Evolutionary conservation across 2,888 invertebrate species (phyloP).

Genomic region (Agrotis clavis): DNA sequence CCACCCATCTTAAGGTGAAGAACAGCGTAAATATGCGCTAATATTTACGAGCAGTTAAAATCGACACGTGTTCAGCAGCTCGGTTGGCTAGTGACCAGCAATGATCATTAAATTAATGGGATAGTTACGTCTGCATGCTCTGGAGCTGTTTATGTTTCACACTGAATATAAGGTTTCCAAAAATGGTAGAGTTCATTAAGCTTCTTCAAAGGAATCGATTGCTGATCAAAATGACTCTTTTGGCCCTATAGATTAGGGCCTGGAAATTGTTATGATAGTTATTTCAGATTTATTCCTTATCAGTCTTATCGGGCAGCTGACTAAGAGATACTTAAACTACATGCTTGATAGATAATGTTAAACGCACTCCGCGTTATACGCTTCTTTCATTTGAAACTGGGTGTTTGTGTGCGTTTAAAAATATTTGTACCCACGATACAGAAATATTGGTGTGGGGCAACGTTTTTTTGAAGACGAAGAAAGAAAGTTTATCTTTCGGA

Average conservation of each 20-base stretch:
- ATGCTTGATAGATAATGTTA: slow-evolving; percentile 19
- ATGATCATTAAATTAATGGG: slow-evolving; percentile 57
- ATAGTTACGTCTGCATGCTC: slow-evolving; percentile 27
- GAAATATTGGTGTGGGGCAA: no score
- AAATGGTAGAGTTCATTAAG: slow-evolving; percentile 13
- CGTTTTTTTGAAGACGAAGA: background rate
- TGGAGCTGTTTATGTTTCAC: slow-evolving; percentile 27
- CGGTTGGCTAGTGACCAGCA: slow-evolving; percentile 48
- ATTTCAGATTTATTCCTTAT: slow-evolving; percentile 3
- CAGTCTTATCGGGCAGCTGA: slow-evolving; percentile 36
- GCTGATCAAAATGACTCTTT: background rate
- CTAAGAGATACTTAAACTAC: slow-evolving; percentile 30
- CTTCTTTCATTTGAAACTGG: background rate
- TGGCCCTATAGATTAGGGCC: background rate
- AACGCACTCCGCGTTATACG: no score
- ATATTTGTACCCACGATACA: no score
- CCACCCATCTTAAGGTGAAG: slow-evolving; percentile 47
- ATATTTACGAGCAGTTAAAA: slow-evolving; percentile 61
- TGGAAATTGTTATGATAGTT: background rate
- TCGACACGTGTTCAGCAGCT: slow-evolving; percentile 54
- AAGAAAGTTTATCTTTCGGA: background rate
- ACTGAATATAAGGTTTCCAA: slow-evolving; percentile 4
- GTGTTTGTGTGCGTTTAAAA: no score
- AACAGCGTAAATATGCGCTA: slow-evolving; percentile 53
- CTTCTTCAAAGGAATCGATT: background rate